Base-by-base conservation (phyloP, 2,888 invertebrate genomes). In the Balanococcus diminutus region DNA sequence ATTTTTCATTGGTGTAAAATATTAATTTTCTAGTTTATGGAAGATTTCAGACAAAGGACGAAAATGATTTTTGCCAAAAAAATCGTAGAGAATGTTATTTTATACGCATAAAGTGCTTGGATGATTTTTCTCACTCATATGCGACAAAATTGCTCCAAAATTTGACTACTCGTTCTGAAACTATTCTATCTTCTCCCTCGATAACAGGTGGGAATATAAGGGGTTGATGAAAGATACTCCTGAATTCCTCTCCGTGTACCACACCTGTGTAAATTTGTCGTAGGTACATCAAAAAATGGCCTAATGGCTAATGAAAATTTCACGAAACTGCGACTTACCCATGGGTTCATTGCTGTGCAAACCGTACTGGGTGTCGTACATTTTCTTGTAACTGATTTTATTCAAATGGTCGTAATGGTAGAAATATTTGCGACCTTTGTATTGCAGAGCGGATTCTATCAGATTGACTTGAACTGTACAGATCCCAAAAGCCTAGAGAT, bases 171-270 rank as follows among this genome's bases (percentile, higher is more conserved):
- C 51, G 46, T 16, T 86, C 86, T 11, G 86, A 86, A 22, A 86
- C 81, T 31, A 56, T 28, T 32, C 81, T 39, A 56, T 86, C 86
- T 31, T 81, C 51, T 79, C 86, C 86, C 25, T 56, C 31, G 5
- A 86, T 28, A 16, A 46, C 72, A 11, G 56, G 56, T 8, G 79
- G 81, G 42, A 67, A 61, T 28, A 67, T 4, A 1, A 67, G 72
- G 0, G 72, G 16, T 51, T 51, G 82, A 11, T 87, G 84, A 9
- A 87, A 84, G 5, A 87, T 79, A 39, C 86, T 86, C 16, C 84
- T 39, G 31, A 86, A 86, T 75, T 87, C 87, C 28, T 86, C 87
- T 9, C 87, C 86, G 51, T 87, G 87, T 22, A 83, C 56, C 8
- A 83, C 83, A 9, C 83, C 83, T 83, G 32, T 36, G 0, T n/a